These are phyloP conservation scores for Yponomeuta cagnagella DNA, from an alignment of 2,888 invertebrate genomes.

Conservation along the genomic window DNA sequence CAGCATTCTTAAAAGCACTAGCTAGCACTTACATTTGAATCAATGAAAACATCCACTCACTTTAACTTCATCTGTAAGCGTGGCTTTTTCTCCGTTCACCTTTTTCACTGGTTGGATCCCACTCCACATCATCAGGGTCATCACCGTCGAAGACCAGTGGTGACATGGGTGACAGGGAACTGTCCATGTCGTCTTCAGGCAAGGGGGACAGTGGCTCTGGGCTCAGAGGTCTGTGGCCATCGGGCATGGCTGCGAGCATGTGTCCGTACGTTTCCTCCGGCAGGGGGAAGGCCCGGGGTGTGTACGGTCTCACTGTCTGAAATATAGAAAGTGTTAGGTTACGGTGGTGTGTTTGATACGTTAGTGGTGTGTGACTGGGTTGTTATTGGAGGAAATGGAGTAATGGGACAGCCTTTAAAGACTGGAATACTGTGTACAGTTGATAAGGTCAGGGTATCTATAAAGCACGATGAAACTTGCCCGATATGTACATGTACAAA, in stretches of 20 bases:
- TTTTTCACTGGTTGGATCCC: constrained; percentile 75
- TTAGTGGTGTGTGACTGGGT: constrained; percentile 16
- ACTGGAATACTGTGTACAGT: too few species aligned
- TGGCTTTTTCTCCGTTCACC: constrained; percentile 43
- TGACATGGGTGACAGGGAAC: constrained; percentile 45
- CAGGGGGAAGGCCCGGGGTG: constrained; percentile 84
- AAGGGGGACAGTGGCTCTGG: constrained; percentile 18
- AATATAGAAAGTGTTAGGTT: constrained; percentile 28
- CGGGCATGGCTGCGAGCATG: constrained; percentile 83
- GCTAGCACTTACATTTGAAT: neutral
- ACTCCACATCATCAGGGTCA: constrained; percentile 91
- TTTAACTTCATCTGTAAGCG: constrained; percentile 39
- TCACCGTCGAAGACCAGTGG: constrained; percentile 78
- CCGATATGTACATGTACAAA: neutral
- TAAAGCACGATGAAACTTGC: neutral
- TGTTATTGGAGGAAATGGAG: neutral
- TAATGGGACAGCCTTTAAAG: too few species aligned
- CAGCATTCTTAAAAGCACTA: neutral
- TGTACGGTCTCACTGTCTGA: constrained; percentile 82
- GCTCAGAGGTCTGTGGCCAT: constrained; percentile 65
- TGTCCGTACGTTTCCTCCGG: constrained; percentile 80
- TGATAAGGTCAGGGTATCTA: too few species aligned
- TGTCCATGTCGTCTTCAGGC: constrained; percentile 22
- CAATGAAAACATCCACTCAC: neutral
- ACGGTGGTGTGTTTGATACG: constrained; percentile 21